phyloP scores from a whole-genome alignment of 2,113 vertebrate species.

The Quiscalus mexicanus region DNA sequence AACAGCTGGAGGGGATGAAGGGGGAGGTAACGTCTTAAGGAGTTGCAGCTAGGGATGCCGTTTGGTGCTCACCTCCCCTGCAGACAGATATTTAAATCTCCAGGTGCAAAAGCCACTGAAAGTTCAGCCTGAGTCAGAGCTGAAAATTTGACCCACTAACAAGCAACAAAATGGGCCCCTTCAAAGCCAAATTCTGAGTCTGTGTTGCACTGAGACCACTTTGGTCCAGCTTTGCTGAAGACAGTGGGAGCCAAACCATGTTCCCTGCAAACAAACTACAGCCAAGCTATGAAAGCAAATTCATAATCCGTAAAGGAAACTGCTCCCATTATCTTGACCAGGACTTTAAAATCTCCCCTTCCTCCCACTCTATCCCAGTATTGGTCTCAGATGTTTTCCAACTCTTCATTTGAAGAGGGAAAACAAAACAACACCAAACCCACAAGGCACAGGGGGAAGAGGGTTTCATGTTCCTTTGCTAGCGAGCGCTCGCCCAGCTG shows the following conservation, averaged over 20 bases:
- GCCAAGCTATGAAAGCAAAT: neutral
- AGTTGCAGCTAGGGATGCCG: conserved; percentile 10
- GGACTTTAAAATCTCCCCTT: neutral
- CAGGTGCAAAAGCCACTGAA: conserved; percentile 59
- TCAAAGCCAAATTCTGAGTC: neutral
- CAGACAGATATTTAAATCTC: conserved; percentile 57
- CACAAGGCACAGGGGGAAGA: neutral
- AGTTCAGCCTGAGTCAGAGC: conserved; percentile 53
- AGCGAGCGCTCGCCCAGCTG: neutral
- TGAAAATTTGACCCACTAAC: neutral
- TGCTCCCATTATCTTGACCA: neutral
- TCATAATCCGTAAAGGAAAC: neutral
- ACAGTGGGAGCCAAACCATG: neutral
- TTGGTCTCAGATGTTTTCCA: conserved; percentile 1
- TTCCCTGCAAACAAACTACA: neutral
- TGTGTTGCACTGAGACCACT: neutral
- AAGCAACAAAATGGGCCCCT: neutral
- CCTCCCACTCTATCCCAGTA: neutral
- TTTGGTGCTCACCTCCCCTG: conserved; percentile 31
- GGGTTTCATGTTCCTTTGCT: neutral
- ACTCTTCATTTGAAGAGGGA: neutral
- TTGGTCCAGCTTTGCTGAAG: neutral
- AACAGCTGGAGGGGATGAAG: conserved; percentile 50
- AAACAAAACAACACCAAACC: neutral
- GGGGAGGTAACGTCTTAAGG: neutral